Base-by-base conservation (phyloP, 2,888 invertebrate species). In the Ichneumoninae sp. region DNA sequence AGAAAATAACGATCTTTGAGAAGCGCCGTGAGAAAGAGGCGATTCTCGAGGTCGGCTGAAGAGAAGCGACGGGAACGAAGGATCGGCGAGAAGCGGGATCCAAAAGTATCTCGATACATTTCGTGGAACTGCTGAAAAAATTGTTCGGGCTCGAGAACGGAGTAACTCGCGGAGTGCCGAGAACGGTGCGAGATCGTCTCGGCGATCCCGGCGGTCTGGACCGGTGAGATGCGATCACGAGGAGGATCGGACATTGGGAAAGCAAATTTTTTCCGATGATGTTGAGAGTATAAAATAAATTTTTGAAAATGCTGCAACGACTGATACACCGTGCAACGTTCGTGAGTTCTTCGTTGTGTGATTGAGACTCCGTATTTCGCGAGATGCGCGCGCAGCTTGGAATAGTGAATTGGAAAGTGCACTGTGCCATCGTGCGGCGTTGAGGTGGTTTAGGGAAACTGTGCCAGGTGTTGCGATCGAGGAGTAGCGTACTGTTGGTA, bases 381-480 rank as follows among this genome's bases (percentile, higher is more conserved):
- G n/a, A 22, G 52, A 68, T 26, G 36, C 22, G 50, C 26, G 68
- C 36, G 50, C 22, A 19, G 10, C 47, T 22, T 81, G 84, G 44
- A 70, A 77, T 33, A 73, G 83, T 83, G 86, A 82, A 82, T 89
- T 88, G 87, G 88, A 89, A 89, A 90, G 90, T 90, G 88, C 70
- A 83, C 77, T 70, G 88, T 74, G 70, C 47, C 50, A 81, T 76
- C 75, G 68, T 26, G 68, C 57, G 19, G 44, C 33, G 66, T 75
- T 68, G 1, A 71, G 65, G 26, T 65, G 70, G 26, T 73, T 63
- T 44, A 30, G 30, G 50, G 19, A 75, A 82, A 81, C 69, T 70
- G 85, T 82, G 78, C 73, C 74, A 69, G 69, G 66, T 71, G 81
- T n/a, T 36, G 57, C 73, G 47, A 57, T 70, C 63, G 44, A 69